Evolutionary conservation across 2,113 vertebrate genomes (phyloP).

Genomic region (Eudorcas thomsonii): DNA sequence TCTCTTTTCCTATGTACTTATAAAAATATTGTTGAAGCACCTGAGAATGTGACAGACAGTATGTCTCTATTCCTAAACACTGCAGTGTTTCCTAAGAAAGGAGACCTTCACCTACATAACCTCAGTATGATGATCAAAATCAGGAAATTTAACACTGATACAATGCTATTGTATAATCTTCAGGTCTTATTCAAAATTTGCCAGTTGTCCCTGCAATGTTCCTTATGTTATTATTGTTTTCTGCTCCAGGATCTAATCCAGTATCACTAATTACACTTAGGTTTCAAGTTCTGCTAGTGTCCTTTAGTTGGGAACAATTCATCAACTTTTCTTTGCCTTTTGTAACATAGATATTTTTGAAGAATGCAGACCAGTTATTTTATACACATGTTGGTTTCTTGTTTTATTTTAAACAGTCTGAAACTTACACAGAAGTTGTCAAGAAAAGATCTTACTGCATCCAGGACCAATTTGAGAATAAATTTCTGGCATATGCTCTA

Average conservation of each 20-base stretch:
- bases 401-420: background rate
- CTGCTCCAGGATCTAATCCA: background rate
- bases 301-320: background rate
- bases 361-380: background rate
- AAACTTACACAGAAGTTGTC: background rate
- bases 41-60: background rate
- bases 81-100: background rate
- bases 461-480: background rate
- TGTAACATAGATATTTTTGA: background rate
- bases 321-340: background rate
- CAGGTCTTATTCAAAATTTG: background rate
- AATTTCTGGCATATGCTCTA: background rate
- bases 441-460: background rate
- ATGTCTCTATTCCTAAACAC: background rate
- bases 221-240: background rate
- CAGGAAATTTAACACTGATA: background rate
- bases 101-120: background rate
- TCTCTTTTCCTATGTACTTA: background rate
- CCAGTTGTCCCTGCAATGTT: background rate
- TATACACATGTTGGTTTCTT: background rate
- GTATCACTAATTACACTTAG: background rate
- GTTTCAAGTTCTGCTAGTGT: constrained; percentile 17
- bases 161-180: background rate
- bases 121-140: background rate
- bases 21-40: background rate